phyloP scores from a whole-genome alignment of 2,797 vertebrate species.

The Darevskia nairensis region DNA sequence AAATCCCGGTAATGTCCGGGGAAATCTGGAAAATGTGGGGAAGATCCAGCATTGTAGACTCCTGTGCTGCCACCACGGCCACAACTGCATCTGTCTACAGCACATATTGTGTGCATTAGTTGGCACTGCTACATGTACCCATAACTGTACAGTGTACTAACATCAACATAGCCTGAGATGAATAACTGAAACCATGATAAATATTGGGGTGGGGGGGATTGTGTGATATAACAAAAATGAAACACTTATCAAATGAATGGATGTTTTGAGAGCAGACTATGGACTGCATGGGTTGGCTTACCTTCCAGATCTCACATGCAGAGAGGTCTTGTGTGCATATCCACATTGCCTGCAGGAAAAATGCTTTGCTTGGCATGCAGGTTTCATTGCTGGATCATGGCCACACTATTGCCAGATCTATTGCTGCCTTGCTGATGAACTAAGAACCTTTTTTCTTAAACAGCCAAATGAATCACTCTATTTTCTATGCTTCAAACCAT shows the following conservation, averaged over 20 bases:
- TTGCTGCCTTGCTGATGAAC: neutral
- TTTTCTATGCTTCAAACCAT: neutral
- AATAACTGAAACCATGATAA: neutral
- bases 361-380: neutral
- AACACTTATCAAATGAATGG: neutral
- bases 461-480: neutral
- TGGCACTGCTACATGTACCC: neutral
- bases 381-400: neutral
- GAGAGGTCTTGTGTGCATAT: neutral
- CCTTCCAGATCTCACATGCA: neutral
- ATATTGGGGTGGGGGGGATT: neutral
- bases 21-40: neutral
- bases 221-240: neutral
- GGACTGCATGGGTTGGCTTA: neutral
- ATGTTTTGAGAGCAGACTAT: neutral
- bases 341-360: neutral
- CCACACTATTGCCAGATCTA: neutral
- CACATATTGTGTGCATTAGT: neutral
- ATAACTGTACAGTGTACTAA: neutral
- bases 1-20: too few species aligned
- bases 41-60: neutral
- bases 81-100: neutral
- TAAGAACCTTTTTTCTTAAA: neutral
- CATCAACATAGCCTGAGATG: neutral
- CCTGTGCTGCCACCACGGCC: neutral